Conservation (phyloP, 2,113 vertebrate genomes). For the Poeciliopsis prolifica region DNA sequence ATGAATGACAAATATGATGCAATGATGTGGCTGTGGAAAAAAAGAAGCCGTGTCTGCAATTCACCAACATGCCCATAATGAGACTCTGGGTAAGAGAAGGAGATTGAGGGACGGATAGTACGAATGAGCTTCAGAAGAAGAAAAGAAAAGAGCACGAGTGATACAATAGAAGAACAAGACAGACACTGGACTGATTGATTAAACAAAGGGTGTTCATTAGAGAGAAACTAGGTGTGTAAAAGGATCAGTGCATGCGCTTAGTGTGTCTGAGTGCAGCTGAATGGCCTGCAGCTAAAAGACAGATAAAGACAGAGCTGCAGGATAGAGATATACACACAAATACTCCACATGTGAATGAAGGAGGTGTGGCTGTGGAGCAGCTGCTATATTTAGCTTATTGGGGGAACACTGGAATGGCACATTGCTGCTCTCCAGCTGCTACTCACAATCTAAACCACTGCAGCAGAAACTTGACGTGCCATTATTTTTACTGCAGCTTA, state of each 20-base stretch:
- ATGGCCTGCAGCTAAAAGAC: conserved; percentile 31
- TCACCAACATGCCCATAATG: conserved; percentile 10
- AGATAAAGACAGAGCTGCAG: conserved; percentile 57
- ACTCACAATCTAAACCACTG: neutral
- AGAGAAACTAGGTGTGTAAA: conserved; percentile 32
- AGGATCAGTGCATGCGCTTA: neutral
- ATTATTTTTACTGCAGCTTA: conserved; percentile 26
- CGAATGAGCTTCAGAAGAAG: conserved; percentile 21
- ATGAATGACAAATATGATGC: neutral
- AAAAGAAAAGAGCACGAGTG: conserved; percentile 3
- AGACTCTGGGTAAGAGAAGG: neutral
- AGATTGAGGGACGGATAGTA: neutral
- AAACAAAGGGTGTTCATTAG: conserved; percentile 61
- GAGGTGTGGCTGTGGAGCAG: conserved; percentile 33
- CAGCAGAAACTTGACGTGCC: conserved; percentile 27
- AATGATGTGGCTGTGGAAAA: neutral
- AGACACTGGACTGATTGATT: conserved; percentile 58
- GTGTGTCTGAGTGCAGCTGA: conserved; percentile 24
- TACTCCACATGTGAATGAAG: conserved; percentile 31
- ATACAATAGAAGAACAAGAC: conserved; percentile 40
- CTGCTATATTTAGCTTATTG: conserved; percentile 53
- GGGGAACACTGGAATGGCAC: conserved; percentile 47
- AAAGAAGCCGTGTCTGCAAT: neutral
- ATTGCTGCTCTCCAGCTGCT: conserved; percentile 18
- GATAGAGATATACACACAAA: conserved; percentile 51